These are phyloP conservation scores for Andrena bucephala DNA, from an alignment of 2,888 invertebrate genomes.

Conservation along the genomic window DNA sequence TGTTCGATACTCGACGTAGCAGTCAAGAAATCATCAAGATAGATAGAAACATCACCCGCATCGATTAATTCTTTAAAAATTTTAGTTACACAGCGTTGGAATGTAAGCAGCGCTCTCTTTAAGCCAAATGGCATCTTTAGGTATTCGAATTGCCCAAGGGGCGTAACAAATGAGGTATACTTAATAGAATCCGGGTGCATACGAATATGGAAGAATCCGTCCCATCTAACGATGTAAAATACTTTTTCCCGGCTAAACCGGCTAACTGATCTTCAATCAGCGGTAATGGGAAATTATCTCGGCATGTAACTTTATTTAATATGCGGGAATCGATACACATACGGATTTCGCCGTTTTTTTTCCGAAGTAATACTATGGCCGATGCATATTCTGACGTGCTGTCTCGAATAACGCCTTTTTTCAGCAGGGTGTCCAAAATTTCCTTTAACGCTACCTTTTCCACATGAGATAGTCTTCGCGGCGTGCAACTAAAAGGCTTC, in stretches of 20 bases:
- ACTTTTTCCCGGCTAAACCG: not conserved
- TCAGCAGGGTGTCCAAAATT: constrained; percentile 2
- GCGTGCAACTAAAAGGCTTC: not conserved
- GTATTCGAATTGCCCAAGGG: constrained; percentile 5
- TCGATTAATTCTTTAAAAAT: not conserved
- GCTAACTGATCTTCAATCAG: constrained; percentile 9
- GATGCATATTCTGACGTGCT: not conserved
- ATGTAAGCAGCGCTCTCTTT: not conserved
- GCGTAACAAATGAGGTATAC: constrained; percentile 10
- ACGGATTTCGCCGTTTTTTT: not conserved
- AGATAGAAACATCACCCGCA: not conserved
- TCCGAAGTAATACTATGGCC: not conserved
- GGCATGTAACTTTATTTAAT: constrained; percentile 2
- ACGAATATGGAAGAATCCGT: not conserved
- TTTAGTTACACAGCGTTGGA: not conserved
- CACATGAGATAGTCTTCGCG: constrained; percentile 1
- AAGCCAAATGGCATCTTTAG: not conserved
- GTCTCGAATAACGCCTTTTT: not conserved
- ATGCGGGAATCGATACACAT: not conserved
- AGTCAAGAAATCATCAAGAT: not conserved
- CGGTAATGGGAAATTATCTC: constrained; percentile 14
- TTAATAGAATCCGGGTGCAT: not conserved
- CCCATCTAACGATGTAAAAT: constrained; percentile 3
- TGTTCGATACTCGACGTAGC: not conserved
- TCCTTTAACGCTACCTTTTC: constrained; percentile 4